Evolutionary conservation across 2,797 vertebrate species (phyloP).

Genomic region (Myotis planiceps): DNA sequence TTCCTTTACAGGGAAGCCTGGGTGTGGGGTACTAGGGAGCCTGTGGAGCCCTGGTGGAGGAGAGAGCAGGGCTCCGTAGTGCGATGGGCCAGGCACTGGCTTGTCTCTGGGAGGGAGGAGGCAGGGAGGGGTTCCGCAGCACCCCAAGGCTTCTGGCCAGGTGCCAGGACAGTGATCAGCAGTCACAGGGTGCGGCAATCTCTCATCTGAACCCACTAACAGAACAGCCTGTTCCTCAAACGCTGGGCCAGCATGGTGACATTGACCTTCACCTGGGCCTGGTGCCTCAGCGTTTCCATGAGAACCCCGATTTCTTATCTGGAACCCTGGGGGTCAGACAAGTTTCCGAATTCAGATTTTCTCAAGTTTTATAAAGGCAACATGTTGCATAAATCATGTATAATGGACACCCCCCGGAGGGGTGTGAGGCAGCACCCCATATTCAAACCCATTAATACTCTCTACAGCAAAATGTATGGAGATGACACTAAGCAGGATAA

Average conservation of each 20-base stretch:
- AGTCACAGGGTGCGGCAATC: too few species aligned
- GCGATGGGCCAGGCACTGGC: background rate
- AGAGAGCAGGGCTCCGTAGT: background rate
- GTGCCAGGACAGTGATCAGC: accelerated
- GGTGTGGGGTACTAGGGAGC: accelerated
- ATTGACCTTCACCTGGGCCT: accelerated
- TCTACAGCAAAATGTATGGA: background rate
- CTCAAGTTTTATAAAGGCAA: background rate
- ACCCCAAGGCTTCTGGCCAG: background rate
- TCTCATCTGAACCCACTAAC: background rate
- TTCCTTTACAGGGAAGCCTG: background rate
- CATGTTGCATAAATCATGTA: background rate
- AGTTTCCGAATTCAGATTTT: background rate
- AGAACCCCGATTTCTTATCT: background rate
- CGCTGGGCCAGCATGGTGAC: accelerated
- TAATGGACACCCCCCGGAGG: background rate
- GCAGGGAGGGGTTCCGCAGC: background rate
- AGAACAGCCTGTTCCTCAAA: background rate
- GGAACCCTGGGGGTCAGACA: background rate
- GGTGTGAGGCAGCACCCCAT: background rate
- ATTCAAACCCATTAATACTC: background rate
- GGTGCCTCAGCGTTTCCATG: background rate
- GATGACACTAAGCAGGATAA: background rate
- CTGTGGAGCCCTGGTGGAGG: background rate
- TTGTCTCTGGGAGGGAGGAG: background rate